Evolutionary conservation across 2,888 invertebrate species (phyloP), one percentile per base, ranked within the genome.

Genomic region (Harpalus rubripes): DNA sequence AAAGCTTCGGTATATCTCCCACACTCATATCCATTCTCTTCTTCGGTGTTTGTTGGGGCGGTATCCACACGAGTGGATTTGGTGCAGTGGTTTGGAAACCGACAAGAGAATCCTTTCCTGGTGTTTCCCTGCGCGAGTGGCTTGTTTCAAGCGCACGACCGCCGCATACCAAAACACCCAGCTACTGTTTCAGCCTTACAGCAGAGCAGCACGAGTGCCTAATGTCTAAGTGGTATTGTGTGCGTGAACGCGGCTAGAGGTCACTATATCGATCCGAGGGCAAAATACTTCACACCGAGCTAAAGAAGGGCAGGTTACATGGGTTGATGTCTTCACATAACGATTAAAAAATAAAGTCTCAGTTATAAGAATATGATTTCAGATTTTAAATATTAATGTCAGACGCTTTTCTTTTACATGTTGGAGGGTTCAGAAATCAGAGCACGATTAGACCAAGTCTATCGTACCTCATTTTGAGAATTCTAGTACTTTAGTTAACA

Each of bases 91-190:
- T 88, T 89, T 89, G 90, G 90, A 91, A 91, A 90, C 88, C 89
- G 90, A 91, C 91, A 90, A 90, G 90, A 89, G 91, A 91, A 90
- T 91, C 90, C 90, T 90, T 91, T 91, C 91, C 91, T 52, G 44
- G 44, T 52, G 44, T 52, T 52, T 52, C 61, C 32, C 18, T 58
- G 59, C 41, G 61, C 65, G 63, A 84, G 78, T 78, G 78, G 63
- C 84, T 84, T 84, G 84, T 84, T 84, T 84, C 78, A 59, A 32
- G 59, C 65, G 76, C 61, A 78, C 76, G 76, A 52, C 41, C 18
- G 32, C n/a, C 10, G 84, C 78, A 84, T 84, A 78, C 84, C 78
- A 84, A 84, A 72, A 52, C 44, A 52, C 44, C 44, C 7, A 32
- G 32, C 32, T 32, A 32, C 32, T 32, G 32, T 32, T 32, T 32